Percentiles rank a stretch among this genome's conserved stretches.
Conservation (phyloP, 2,113 vertebrate species). For the Pleuronectes platessa region DNA sequence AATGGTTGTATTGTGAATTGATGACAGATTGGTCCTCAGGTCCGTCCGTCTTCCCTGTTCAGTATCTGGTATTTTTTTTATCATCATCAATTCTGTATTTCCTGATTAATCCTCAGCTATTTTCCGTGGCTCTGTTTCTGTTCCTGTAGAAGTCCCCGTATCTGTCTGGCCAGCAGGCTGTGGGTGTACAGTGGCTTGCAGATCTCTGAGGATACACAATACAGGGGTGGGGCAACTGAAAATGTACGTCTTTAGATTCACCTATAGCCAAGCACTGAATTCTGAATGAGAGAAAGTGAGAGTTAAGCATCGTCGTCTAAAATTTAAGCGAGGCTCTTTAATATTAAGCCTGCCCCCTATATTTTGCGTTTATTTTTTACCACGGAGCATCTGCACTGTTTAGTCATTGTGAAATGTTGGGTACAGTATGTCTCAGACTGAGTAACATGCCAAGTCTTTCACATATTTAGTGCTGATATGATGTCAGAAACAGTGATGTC, state of each 20-base stretch:
- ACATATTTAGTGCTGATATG: neutral
- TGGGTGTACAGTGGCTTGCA: constrained; percentile 65
- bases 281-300: neutral
- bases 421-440: constrained; percentile 19
- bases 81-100: neutral
- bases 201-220: constrained; percentile 61
- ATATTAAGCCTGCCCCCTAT: neutral
- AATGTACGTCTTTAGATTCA: constrained; percentile 28
- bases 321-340: neutral
- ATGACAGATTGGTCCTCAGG: neutral
- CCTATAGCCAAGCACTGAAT: neutral
- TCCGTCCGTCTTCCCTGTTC: neutral
- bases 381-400: neutral
- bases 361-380: constrained; percentile 21
- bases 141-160: constrained; percentile 59
- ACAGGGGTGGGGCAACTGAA: constrained; percentile 70
- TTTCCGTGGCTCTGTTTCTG: constrained; percentile 17
- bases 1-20: constrained; percentile 2
- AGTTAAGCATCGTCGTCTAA: neutral
- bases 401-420: constrained; percentile 11
- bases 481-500: neutral
- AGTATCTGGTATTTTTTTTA: neutral
- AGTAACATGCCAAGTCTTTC: constrained; percentile 3
- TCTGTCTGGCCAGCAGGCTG: constrained; percentile 59
- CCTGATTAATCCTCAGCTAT: neutral